phyloP scores from a whole-genome alignment of 2,888 invertebrate genomes.

The Biston betularia region DNA sequence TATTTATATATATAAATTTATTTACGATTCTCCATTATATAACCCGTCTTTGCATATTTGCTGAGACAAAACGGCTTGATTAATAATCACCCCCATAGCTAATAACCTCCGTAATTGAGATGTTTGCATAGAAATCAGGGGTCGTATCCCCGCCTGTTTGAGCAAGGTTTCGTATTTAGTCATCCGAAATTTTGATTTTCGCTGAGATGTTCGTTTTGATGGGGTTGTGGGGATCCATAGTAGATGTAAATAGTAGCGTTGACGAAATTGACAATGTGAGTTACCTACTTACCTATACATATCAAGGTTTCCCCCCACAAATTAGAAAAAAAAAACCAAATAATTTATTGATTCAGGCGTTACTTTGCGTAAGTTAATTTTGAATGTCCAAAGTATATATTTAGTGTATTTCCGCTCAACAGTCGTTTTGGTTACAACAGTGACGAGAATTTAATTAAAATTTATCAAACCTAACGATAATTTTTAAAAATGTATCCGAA shows the following conservation, averaged over 20 bases:
- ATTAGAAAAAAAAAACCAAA: no score
- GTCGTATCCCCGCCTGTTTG: conserved; percentile 71
- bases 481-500: no score
- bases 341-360: no score
- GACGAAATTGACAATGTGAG: not conserved
- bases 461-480: no score
- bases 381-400: no score
- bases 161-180: conserved; percentile 76
- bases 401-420: no score
- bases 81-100: conserved; percentile 76
- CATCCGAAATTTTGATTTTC: conserved; percentile 77
- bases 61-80: conserved; percentile 64
- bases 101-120: conserved; percentile 84
- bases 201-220: conserved; percentile 65
- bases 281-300: no score
- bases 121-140: conserved; percentile 73
- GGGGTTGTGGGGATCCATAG: conserved; percentile 38
- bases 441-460: no score
- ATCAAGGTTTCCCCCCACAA: no score
- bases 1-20: no score
- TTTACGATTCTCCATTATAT: conserved; percentile 11
- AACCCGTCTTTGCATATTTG: conserved; percentile 47
- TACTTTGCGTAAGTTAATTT: no score
- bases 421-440: no score
- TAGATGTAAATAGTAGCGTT: conserved; percentile 3